Percentiles rank a stretch among this genome's conserved stretches.
Conservation (phyloP, 1,140 invertebrate genomes). For the Gonioctena quinquepunctata region DNA sequence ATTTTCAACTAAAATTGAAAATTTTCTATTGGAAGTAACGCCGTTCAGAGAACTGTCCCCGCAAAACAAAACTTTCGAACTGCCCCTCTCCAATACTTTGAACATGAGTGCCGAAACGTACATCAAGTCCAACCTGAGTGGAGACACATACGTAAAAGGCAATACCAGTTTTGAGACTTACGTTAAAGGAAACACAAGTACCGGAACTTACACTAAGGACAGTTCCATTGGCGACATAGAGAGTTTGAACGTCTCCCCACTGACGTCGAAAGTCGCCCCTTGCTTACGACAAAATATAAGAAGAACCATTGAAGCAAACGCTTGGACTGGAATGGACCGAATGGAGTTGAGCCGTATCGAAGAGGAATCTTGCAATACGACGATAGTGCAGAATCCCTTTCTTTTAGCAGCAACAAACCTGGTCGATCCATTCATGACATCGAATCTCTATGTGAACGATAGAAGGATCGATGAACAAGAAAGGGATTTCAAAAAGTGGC, state of each 20-base stretch:
- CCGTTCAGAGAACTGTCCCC: neutral
- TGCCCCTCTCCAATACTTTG: neutral
- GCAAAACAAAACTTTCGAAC: slow-evolving; percentile 4
- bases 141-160: too few relatives aligned
- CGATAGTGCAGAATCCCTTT: slow-evolving; percentile 56
- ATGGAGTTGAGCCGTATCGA: neutral
- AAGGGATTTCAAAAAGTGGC: slow-evolving; percentile 81
- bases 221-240: slow-evolving; percentile 21
- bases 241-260: slow-evolving; percentile 19
- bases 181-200: slow-evolving; percentile 32
- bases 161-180: slow-evolving; percentile 38
- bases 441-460: slow-evolving; percentile 76
- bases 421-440: slow-evolving; percentile 69
- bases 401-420: slow-evolving; percentile 65
- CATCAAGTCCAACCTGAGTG: too few relatives aligned
- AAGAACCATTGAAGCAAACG: slow-evolving; percentile 21
- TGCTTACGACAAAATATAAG: neutral
- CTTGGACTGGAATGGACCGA: slow-evolving; percentile 19
- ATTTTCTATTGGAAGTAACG: neutral
- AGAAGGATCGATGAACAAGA: slow-evolving; percentile 80
- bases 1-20: neutral
- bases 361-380: slow-evolving; percentile 5
- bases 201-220: slow-evolving; percentile 36
- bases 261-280: neutral
- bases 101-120: slow-evolving; percentile 35